Base-by-base conservation (phyloP, 2,888 invertebrate species). In the Cremastobaeus sp. region DNA sequence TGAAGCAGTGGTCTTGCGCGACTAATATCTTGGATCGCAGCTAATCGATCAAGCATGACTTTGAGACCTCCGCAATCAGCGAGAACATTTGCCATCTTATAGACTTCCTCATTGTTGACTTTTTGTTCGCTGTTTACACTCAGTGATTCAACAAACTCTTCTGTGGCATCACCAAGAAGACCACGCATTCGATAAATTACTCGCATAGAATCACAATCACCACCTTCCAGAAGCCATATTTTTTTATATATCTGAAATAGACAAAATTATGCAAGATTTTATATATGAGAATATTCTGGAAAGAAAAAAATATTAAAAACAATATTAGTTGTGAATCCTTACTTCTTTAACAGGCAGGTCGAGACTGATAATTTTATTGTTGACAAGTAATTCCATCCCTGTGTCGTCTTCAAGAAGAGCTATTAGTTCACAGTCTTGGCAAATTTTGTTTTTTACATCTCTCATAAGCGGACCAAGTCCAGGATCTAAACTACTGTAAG, bases 401-500 rank as follows among this genome's bases (percentile, higher is more conserved):
- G 97, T 98, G 88, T 99, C 99, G 87, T 99, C 99, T 85, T 99
- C 99, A 0, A 99, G 89, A 18, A 99, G 89, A 0, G 99, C 98
- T n/a, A 99, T 97, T 69, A 99, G 90, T 86, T 99, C 99, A 88
- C 99, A 99, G 89, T 99, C 99, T 43, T 95, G 95, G 85, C 97
- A 97, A 78, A 99, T 99, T 89, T 99, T 99, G 88, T 99, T 99
- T 89, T 99, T 99, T 6, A 99, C 96, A 87, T 99, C 98, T 32
- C 99, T 91, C 99, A 99, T 99, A 8, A 98, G 89, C 0, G 99
- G 99, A 0, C 99, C 99, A 81, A 99, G 91, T 4, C 98, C 98
- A 0, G 95, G 93, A 85, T 99, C 99, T 21, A 93, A 90, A 25
- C 96, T 96, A 62, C 96, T 96, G 89, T 99, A 99, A 0, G 99